Evolutionary conservation across 2,797 vertebrate species (phyloP), one percentile per base, ranked within the genome.

Genomic region (Myripristis jacobus): DNA sequence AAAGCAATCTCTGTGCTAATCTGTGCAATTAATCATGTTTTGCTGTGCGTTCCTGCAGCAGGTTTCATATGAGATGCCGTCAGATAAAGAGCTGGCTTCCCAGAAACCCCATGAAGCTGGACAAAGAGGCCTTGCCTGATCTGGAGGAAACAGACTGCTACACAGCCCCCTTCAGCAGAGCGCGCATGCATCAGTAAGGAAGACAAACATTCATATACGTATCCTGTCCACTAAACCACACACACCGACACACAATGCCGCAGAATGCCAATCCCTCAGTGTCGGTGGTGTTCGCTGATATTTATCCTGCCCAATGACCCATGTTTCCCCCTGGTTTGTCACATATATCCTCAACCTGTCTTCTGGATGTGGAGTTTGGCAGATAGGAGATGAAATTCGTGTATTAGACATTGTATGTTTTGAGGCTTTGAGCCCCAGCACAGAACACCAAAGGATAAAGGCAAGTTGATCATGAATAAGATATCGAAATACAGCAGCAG

Each of bases 81-180:
- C 96, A 98, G 85, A 83, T 99, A 58, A 98, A 98, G 87, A 97
- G 95, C 36, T 99, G 97, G 97, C 89, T 99, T 83, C 96, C 97
- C 29, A 95, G 91, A 86, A 99, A 99, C 86, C 98, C 98, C 3
- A 99, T 99, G 98, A 96, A 98, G 91, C 95, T 99, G 10, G 98
- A 99, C 91, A 99, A 99, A 87, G 96, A 97, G 83, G 96, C 96
- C 0, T 87, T 99, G 59, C 98, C 98, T 58, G 96, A 99, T 78
- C 92, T 99, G 68, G 96, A 98, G 85, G 96, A 98, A 54, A 96
- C 95, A 0, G 97, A 98, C 92, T 98, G 98, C 87, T 99, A 99
- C 90, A 99, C 98, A 0, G 98, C 97, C 0, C 97, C 98, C n/a
- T 99, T 99, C 86, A 98, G 96, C 90, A 91, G 96, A 5, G 95